Percentiles rank a stretch among this genome's conserved stretches.
phyloP scores from a whole-genome alignment of 2,888 invertebrate genomes.

The Andrena chrysosceles region DNA sequence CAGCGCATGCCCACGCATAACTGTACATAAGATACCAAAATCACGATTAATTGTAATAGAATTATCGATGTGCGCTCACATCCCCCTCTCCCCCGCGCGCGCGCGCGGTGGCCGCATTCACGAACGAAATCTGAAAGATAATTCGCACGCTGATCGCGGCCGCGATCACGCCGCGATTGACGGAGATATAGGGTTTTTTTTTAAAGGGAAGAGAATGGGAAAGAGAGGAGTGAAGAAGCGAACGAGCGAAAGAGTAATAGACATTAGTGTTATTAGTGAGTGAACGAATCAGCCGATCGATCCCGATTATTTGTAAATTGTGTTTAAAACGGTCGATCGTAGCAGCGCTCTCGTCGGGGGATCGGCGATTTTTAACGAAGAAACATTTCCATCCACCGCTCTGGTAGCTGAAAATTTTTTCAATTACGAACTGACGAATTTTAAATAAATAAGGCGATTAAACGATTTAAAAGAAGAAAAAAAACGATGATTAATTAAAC shows the following conservation, averaged over 20 bases:
- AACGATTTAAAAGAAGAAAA: slow-evolving; percentile 53
- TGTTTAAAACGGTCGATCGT: slow-evolving; percentile 68
- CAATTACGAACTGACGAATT: slow-evolving; percentile 75
- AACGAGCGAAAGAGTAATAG: slow-evolving; percentile 51
- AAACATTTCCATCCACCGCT: slow-evolving; percentile 83
- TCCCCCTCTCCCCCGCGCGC: slow-evolving; percentile 57
- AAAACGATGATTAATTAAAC: slow-evolving; percentile 77
- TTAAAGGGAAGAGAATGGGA: slow-evolving; percentile 55
- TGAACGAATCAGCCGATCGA: slow-evolving; percentile 71
- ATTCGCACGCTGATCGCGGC: slow-evolving; percentile 46
- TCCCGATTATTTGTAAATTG: slow-evolving; percentile 74
- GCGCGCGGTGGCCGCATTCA: slow-evolving; percentile 17
- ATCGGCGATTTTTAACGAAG: slow-evolving; percentile 75
- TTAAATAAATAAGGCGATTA: slow-evolving; percentile 74
- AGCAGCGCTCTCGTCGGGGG: slow-evolving; percentile 54
- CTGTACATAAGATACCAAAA: slow-evolving; percentile 80
- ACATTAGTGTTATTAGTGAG: slow-evolving; percentile 72
- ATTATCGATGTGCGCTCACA: slow-evolving; percentile 78
- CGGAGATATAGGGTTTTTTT: slow-evolving; percentile 57
- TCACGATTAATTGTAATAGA: slow-evolving; percentile 79
- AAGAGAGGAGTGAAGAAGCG: not conserved
- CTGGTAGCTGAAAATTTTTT: slow-evolving; percentile 75
- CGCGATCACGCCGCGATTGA: slow-evolving; percentile 45
- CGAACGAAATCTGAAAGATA: slow-evolving; percentile 20
- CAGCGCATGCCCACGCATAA: slow-evolving; percentile 58